phyloP scores from a whole-genome alignment of 2,797 vertebrate genomes.

The Pangasius krempfi region DNA sequence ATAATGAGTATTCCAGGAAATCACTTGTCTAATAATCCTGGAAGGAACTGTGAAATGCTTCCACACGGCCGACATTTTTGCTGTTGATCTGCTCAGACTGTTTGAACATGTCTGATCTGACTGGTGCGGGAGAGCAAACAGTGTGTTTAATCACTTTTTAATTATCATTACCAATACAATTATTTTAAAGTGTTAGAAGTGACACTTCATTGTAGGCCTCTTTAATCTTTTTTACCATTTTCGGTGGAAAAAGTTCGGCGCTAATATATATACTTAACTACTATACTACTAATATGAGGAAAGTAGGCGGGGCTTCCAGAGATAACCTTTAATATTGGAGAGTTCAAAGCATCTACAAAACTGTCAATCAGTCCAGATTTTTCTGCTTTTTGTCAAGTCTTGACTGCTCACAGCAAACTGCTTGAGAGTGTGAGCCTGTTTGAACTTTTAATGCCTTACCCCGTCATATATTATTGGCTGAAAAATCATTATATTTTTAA shows the following conservation, averaged over 20 bases:
- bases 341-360: background rate
- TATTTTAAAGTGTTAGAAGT: background rate
- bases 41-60: background rate
- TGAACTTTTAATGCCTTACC: background rate
- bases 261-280: no score
- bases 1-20: background rate
- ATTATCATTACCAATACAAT: background rate
- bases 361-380: background rate
- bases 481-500: background rate
- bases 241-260: background rate
- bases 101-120: background rate
- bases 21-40: background rate
- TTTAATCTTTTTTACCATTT: background rate
- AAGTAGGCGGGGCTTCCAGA: background rate
- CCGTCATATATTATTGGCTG: background rate
- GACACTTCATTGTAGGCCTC: background rate
- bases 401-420: background rate
- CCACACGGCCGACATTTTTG: background rate
- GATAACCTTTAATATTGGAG: background rate
- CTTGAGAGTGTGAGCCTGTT: no score
- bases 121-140: background rate
- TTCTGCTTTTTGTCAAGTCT: background rate
- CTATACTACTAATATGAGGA: background rate
- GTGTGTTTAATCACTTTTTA: background rate
- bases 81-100: background rate